Evolutionary conservation across 2,888 invertebrate species (phyloP).

Genomic region (Macaria liturata): DNA sequence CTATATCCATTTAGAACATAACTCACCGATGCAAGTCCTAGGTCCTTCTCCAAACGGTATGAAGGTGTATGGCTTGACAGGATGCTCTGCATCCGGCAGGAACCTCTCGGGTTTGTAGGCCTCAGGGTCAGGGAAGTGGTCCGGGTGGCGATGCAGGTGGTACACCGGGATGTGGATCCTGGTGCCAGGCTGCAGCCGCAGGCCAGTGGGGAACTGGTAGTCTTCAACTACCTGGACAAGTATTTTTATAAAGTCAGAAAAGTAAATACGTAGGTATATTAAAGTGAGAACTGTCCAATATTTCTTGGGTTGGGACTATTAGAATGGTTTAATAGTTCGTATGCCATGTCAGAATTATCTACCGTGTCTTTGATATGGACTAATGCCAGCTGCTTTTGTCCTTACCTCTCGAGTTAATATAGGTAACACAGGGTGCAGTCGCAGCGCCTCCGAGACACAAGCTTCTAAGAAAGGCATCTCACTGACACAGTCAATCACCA

Average conservation of each 20-base stretch:
- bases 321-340: too few relatives aligned
- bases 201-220: constrained; percentile 51
- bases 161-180: constrained; percentile 55
- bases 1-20: too few relatives aligned
- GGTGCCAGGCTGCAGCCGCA: constrained; percentile 47
- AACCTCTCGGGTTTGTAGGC: constrained; percentile 54
- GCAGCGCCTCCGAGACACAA: constrained; percentile 48
- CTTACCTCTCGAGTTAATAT: constrained; percentile 42
- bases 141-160: constrained; percentile 48
- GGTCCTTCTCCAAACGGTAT: constrained; percentile 60
- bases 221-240: constrained; percentile 41
- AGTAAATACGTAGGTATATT: too few relatives aligned
- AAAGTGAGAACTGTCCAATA: too few relatives aligned
- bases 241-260: too few relatives aligned
- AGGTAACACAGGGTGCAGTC: constrained; percentile 51
- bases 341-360: too few relatives aligned
- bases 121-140: constrained; percentile 52
- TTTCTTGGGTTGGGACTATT: too few relatives aligned
- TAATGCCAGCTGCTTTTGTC: too few relatives aligned
- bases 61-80: constrained; percentile 48
- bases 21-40: constrained; percentile 57
- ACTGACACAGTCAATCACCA: constrained; percentile 48
- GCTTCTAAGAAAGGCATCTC: constrained; percentile 52
- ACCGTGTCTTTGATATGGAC: too few relatives aligned
- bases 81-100: constrained; percentile 40